Conservation (phyloP, 2,113 vertebrate genomes). For the Murina feae region DNA sequence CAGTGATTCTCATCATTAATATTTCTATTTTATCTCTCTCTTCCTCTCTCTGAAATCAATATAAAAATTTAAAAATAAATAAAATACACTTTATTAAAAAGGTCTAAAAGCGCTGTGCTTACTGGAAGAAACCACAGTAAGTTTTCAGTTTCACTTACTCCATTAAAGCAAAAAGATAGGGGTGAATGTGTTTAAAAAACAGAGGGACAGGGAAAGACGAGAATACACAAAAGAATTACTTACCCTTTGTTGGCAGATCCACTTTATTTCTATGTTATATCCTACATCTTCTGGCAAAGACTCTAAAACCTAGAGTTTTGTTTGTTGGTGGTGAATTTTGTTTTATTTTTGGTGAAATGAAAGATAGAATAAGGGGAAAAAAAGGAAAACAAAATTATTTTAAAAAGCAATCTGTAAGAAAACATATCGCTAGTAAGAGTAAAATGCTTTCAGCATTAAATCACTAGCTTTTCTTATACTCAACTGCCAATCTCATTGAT, state of each 20-base stretch:
- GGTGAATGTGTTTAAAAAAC: neutral
- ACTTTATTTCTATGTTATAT: constrained; percentile 98
- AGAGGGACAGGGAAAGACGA: neutral
- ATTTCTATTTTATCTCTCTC: too few relatives aligned
- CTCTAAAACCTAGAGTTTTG: constrained; percentile 88
- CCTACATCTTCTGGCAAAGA: constrained; percentile 91
- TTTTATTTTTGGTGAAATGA: constrained; percentile 43
- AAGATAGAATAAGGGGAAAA: neutral
- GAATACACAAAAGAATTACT: constrained; percentile 15
- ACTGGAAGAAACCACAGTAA: neutral
- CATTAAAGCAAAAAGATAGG: neutral
- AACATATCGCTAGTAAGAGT: neutral
- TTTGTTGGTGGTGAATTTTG: constrained; percentile 39
- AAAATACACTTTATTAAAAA: neutral
- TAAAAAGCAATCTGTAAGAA: constrained; percentile 18
- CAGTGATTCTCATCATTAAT: too few relatives aligned
- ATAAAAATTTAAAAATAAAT: too few relatives aligned
- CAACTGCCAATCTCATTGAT: neutral
- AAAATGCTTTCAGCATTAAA: neutral
- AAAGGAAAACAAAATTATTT: constrained; percentile 37
- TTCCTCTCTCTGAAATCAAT: too few relatives aligned
- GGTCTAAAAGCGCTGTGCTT: neutral
- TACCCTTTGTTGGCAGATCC: constrained; percentile 95
- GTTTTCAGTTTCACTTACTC: neutral
- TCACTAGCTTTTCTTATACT: neutral